These are phyloP conservation scores for Pogonocichla stellata DNA, from an alignment of 2,113 vertebrate genomes.

Conservation along the genomic window DNA sequence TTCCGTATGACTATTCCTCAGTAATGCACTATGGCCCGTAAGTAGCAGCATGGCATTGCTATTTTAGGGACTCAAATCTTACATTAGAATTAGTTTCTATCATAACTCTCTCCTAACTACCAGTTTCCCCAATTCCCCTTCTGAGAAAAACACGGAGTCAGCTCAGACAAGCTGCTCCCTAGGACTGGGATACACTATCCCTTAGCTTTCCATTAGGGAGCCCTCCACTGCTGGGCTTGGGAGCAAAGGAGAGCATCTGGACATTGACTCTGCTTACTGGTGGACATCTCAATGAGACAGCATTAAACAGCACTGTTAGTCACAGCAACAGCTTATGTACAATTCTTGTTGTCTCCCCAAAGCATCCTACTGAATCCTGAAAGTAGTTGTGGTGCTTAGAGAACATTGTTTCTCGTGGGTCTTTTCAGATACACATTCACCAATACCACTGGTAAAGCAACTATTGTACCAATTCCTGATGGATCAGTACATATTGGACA, in stretches of 20 bases:
- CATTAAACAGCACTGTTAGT: neutral
- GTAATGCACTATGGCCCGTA: conserved; percentile 73
- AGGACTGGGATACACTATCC: neutral
- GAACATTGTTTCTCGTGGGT: neutral
- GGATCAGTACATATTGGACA: conserved; percentile 78
- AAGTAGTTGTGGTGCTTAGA: neutral
- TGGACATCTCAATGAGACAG: neutral
- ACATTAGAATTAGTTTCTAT: neutral
- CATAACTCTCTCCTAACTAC: neutral
- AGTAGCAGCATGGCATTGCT: neutral
- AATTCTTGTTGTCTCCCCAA: neutral
- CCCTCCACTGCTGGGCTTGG: neutral
- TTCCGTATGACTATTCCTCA: conserved; percentile 66
- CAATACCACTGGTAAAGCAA: conserved; percentile 78
- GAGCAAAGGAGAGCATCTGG: neutral
- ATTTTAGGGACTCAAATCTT: neutral
- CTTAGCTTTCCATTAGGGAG: neutral
- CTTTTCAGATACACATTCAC: conserved; percentile 77
- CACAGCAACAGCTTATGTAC: neutral
- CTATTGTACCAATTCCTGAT: conserved; percentile 81
- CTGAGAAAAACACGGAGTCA: neutral
- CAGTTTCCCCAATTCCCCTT: neutral
- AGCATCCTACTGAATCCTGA: neutral
- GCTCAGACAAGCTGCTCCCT: neutral
- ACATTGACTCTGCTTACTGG: neutral